Evolutionary conservation across 92 coral and sea anemone species (phyloP), one percentile per base, ranked within the genome.

Genomic region (Chrysogorgia sp.): DNA sequence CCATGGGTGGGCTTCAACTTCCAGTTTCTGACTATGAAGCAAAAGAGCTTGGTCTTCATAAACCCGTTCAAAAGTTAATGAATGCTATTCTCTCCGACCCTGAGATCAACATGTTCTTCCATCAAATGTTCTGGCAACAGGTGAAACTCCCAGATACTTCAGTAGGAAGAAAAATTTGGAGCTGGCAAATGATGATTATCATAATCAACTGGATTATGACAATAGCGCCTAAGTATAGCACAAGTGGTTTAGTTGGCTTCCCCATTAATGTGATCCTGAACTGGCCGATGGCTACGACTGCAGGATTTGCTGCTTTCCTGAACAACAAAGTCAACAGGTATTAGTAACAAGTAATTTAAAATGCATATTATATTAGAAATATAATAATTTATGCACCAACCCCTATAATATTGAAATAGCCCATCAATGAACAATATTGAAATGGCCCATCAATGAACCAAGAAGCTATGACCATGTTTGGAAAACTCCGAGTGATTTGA

Each of bases 81-180:
- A 25, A 85, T 52, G 59, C 59, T 23, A 17, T 52, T 17, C 26
- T 52, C 26, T 52, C 59, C 26, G 59, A 52, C 26, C 59, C 26
- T 17, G 90, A 83, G 85, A 72, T 87, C 82, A 87, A 87, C 82
- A 87, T 87, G 87, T 78, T 87, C 78, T 87, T 87, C 60, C 87
- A 87, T 53, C 82, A 87, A 63, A 87, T 87, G 90, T 87, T 87
- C 82, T 83, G 90, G 87, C 87, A 87, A 22, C 90, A 87, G 79
- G 55, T 17, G 40, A 0, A 15, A 9, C 78, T 77, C 29, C 87
- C 84, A 40, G 45, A 50, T 17, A 15, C 29, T 58, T 43, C 69
- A 25, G 77, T 78, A 79, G 85, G 88, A 79, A 7, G 0, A 21
- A 71, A 50, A 64, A 78, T 87, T 49, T 66, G 71, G 43, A 17